Evolutionary conservation across 2,888 invertebrate genomes (phyloP).

Genomic region (Hirtodrosophila cameraria): DNA sequence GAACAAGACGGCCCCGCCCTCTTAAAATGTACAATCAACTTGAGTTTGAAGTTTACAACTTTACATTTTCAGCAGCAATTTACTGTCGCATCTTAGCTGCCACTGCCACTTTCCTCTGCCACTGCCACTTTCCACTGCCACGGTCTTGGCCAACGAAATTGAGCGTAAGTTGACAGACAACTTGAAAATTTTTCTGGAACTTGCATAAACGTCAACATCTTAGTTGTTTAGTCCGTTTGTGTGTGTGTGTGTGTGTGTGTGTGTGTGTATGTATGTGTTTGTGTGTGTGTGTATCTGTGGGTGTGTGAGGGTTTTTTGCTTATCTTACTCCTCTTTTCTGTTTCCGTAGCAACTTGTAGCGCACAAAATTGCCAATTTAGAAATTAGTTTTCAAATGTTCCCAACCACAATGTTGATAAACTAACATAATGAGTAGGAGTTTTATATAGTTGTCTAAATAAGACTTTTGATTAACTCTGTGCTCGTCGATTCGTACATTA

Average conservation of each 20-base stretch:
- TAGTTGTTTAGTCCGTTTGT: conserved; percentile 9
- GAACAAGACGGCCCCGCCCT: neutral
- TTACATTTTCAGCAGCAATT: conserved; percentile 39
- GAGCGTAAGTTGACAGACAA: conserved; percentile 73
- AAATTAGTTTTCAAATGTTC: conserved; percentile 62
- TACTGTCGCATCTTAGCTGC: conserved; percentile 14
- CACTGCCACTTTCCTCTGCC: too few species aligned
- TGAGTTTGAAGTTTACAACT: conserved; percentile 37
- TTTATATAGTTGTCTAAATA: too few species aligned
- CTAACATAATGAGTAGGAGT: neutral
- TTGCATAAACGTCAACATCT: conserved; percentile 29
- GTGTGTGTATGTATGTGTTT: conserved; percentile 3
- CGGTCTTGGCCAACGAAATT: conserved; percentile 60
- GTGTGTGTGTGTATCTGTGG: conserved; percentile 5
- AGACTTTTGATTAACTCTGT: too few species aligned
- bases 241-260: conserved; percentile 3
- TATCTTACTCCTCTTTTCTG: conserved; percentile 13
- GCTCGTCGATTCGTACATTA: too few species aligned
- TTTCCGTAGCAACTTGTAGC: conserved; percentile 1
- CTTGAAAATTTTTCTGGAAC: conserved; percentile 47
- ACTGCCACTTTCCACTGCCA: too few species aligned
- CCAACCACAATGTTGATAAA: conserved; percentile 8
- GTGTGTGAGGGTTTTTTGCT: conserved; percentile 4
- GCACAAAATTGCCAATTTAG: conserved; percentile 58
- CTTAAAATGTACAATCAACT: conserved; percentile 32